These are phyloP conservation scores for Micromesistius poutassou DNA, from an alignment of 2,797 vertebrate genomes.

Conservation along the genomic window DNA sequence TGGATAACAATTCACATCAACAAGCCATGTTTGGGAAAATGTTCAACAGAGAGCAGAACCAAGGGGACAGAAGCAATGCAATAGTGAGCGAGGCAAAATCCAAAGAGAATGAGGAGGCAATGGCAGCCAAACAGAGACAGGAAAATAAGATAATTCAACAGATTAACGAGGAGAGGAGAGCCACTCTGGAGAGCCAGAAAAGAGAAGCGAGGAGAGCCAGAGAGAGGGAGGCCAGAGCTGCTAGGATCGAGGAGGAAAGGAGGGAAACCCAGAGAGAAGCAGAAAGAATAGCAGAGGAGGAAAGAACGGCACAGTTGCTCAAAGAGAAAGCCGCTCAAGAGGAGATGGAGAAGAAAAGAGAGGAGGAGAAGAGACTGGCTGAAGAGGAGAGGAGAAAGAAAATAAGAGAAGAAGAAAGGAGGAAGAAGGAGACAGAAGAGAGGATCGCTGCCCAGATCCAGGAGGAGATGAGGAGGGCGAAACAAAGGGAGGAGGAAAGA, in stretches of 20 bases:
- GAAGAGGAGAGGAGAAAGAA: slow-evolving; percentile 7
- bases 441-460: slow-evolving; percentile 11
- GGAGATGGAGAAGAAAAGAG: slow-evolving; percentile 8
- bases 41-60: slow-evolving; percentile 12
- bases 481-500: slow-evolving; percentile 14
- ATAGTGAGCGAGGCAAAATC: slow-evolving; percentile 1
- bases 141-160: slow-evolving; percentile 15
- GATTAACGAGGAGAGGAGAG: neutral
- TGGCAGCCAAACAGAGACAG: neutral
- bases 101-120: slow-evolving; percentile 26
- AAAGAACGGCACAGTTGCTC: neutral
- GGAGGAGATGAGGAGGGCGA: neutral
- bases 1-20: slow-evolving; percentile 18
- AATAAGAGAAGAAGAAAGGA: slow-evolving; percentile 13
- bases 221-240: slow-evolving; percentile 10
- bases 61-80: neutral
- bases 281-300: slow-evolving; percentile 6
- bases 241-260: slow-evolving; percentile 13
- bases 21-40: slow-evolving; percentile 5
- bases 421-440: slow-evolving; percentile 4
- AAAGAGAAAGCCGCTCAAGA: slow-evolving; percentile 8
- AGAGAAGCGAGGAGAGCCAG: slow-evolving; percentile 17
- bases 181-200: neutral
- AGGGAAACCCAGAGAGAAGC: slow-evolving; percentile 20
- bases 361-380: slow-evolving; percentile 1